These are phyloP conservation scores for Laticauda colubrina DNA, from an alignment of 2,113 vertebrate genomes.

Conservation along the genomic window DNA sequence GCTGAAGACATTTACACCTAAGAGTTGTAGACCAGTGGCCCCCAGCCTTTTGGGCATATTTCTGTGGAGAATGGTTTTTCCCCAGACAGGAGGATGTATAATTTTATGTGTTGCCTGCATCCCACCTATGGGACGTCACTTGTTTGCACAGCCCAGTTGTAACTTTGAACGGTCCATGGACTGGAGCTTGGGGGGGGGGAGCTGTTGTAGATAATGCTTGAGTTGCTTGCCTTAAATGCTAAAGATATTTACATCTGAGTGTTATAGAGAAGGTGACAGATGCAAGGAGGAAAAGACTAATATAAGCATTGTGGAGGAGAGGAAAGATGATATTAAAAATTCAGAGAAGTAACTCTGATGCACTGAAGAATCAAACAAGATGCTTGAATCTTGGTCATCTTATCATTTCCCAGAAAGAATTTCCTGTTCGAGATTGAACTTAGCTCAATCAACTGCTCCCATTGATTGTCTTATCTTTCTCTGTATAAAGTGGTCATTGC, in stretches of 20 bases:
- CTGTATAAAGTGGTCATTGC: background rate
- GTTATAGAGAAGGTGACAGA: background rate
- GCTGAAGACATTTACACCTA: background rate
- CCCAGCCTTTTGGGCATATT: no score
- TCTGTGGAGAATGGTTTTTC: no score
- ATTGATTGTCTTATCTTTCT: background rate
- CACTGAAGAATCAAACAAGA: background rate
- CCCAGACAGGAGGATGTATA: no score
- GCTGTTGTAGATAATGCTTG: background rate
- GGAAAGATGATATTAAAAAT: background rate
- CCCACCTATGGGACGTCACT: no score
- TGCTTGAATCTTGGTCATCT: background rate
- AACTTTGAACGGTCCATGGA: no score
- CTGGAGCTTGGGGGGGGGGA: no score
- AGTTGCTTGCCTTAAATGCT: background rate
- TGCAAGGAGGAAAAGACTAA: background rate
- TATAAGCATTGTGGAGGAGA: background rate
- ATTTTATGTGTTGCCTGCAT: no score
- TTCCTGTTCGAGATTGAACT: background rate
- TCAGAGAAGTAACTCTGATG: background rate
- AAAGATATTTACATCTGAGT: background rate
- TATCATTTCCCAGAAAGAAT: background rate
- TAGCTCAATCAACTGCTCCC: background rate
- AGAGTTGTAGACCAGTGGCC: background rate
- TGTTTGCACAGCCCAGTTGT: no score